These are phyloP conservation scores for Monochamus saltuarius DNA, from an alignment of 1,140 invertebrate genomes.

Conservation along the genomic window DNA sequence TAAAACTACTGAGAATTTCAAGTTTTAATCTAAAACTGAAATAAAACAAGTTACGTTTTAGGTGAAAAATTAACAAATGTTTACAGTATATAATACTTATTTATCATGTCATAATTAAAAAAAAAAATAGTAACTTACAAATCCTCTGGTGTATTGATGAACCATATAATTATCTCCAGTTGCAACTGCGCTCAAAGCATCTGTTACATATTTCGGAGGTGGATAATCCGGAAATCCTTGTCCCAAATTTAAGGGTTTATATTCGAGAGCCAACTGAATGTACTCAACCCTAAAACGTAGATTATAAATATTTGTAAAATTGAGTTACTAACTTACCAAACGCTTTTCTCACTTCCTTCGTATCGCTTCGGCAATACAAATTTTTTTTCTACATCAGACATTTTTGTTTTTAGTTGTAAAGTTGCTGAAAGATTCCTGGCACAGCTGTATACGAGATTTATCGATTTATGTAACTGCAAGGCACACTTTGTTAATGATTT, in stretches of 20 bases:
- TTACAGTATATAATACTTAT: too few relatives aligned
- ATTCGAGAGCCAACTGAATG: constrained; percentile 79
- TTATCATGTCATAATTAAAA: too few relatives aligned
- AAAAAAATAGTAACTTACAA: constrained; percentile 57
- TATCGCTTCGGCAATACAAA: constrained; percentile 38
- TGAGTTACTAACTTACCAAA: constrained; percentile 33
- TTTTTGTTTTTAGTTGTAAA: constrained; percentile 13
- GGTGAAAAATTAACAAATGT: too few relatives aligned
- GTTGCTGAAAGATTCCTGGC: not conserved
- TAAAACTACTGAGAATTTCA: too few relatives aligned
- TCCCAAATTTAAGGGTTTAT: constrained; percentile 93
- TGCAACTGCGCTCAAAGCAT: constrained; percentile 72
- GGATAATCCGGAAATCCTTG: constrained; percentile 97
- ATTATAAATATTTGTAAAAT: constrained; percentile 16
- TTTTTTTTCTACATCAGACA: constrained; percentile 22
- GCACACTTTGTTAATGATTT: not conserved
- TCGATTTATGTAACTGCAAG: not conserved
- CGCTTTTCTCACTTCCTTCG: constrained; percentile 39
- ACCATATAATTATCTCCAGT: constrained; percentile 71
- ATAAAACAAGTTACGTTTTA: too few relatives aligned
- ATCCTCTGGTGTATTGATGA: constrained; percentile 90
- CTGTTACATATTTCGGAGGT: constrained; percentile 79
- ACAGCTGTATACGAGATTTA: not conserved
- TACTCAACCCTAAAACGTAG: constrained; percentile 85
- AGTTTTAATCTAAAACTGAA: too few relatives aligned